Evolutionary conservation across 2,797 vertebrate genomes (phyloP).

Genomic region (Peromyscus aztecus): DNA sequence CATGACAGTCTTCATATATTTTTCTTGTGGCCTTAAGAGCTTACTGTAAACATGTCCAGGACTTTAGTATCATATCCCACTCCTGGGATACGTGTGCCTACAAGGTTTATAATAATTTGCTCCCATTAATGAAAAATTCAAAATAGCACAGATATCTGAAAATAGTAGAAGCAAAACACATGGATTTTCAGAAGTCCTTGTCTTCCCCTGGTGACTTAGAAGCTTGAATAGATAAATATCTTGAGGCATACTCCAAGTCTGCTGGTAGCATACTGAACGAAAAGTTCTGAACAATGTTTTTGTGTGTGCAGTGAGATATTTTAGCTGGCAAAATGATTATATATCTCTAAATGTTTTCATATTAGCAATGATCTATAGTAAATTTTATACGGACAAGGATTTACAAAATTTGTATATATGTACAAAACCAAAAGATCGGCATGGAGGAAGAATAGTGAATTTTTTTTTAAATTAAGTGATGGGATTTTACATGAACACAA

Average conservation of each 20-base stretch:
- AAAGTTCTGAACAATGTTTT: neutral
- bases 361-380: neutral
- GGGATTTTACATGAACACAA: neutral
- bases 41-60: conserved; percentile 10
- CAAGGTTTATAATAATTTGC: neutral
- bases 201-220: neutral
- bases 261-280: neutral
- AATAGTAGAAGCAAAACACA: neutral
- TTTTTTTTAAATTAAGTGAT: conserved; percentile 1
- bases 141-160: neutral
- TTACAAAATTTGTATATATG: neutral
- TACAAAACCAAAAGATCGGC: neutral
- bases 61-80: neutral
- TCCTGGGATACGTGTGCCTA: neutral
- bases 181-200: neutral
- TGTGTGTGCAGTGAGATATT: neutral
- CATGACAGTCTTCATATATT: neutral
- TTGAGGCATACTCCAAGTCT: neutral
- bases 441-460: neutral
- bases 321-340: neutral
- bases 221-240: neutral
- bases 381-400: neutral
- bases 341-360: neutral
- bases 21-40: neutral
- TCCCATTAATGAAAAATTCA: conserved; percentile 27